These are phyloP conservation scores for Poicephalus gulielmi DNA, from an alignment of 2,113 vertebrate species.

Conservation along the genomic window DNA sequence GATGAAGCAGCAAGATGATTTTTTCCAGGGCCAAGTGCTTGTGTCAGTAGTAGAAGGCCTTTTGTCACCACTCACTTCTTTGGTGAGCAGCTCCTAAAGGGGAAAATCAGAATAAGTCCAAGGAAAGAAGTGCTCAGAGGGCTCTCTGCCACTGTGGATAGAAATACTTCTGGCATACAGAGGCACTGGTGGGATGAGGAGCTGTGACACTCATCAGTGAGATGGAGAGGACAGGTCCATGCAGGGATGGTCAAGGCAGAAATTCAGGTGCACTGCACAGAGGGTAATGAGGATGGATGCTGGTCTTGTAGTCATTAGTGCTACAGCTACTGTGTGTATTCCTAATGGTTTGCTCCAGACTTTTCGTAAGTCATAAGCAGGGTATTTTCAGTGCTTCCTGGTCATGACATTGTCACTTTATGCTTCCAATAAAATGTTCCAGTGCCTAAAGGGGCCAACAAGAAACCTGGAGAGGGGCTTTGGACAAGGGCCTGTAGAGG, in stretches of 20 bases:
- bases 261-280: neutral
- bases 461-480: neutral
- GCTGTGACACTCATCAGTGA: rapidly evolving
- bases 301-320: rapidly evolving
- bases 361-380: neutral
- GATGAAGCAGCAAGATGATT: neutral
- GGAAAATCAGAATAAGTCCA: neutral
- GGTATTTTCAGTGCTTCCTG: neutral
- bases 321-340: neutral
- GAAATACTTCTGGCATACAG: neutral
- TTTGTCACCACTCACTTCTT: neutral
- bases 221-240: neutral
- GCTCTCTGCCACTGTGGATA: neutral
- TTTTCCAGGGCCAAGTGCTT: neutral
- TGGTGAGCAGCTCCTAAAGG: neutral
- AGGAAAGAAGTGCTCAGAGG: neutral
- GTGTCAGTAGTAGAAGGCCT: neutral
- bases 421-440: neutral
- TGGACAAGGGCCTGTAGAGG: too few species aligned
- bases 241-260: neutral
- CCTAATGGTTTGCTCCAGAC: neutral
- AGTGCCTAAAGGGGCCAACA: neutral
- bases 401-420: neutral
- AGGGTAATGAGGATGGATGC: neutral
- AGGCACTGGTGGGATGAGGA: neutral